Percentiles rank a stretch among this genome's conserved stretches.
Conservation (phyloP, 2,888 invertebrate genomes). For the Spisula solida region DNA sequence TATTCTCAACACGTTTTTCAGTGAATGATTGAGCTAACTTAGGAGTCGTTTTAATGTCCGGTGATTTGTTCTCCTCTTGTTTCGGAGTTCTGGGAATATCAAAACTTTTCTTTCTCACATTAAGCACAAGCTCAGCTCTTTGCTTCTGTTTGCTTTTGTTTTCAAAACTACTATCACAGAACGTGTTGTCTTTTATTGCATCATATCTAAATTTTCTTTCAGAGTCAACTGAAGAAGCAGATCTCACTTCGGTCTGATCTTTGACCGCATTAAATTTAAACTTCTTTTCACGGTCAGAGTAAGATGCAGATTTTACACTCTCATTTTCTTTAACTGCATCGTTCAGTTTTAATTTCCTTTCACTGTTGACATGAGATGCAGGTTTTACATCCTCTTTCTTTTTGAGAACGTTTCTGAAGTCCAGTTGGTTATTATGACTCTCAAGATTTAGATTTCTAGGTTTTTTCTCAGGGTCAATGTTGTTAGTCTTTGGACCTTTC, state of each 20-base stretch:
- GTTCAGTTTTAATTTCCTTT: slow-evolving; percentile 51
- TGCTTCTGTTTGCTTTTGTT: slow-evolving; percentile 43
- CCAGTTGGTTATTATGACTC: slow-evolving; percentile 37
- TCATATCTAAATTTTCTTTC: slow-evolving; percentile 35
- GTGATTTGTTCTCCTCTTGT: slow-evolving; percentile 2
- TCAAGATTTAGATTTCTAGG: neutral
- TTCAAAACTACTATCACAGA: slow-evolving; percentile 43
- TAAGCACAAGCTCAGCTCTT: slow-evolving; percentile 39
- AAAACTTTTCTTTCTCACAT: slow-evolving; percentile 43
- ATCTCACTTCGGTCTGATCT: slow-evolving; percentile 40
- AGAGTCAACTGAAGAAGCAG: slow-evolving; percentile 19
- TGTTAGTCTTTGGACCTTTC: slow-evolving; percentile 33
- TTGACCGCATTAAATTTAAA: neutral
- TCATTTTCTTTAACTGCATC: slow-evolving; percentile 56
- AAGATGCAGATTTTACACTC: slow-evolving; percentile 39
- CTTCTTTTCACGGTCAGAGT: slow-evolving; percentile 32
- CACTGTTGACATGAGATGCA: slow-evolving; percentile 19
- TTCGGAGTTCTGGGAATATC: slow-evolving; percentile 35
- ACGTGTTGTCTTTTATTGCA: neutral
- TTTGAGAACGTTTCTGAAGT: slow-evolving; percentile 59
- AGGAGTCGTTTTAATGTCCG: neutral
- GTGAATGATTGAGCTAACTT: neutral
- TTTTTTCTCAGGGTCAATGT: neutral
- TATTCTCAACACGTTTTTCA: slow-evolving; percentile 21
- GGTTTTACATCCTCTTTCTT: slow-evolving; percentile 55